Conservation (phyloP, 1,140 invertebrate genomes). For the Zaprionus taronus region DNA sequence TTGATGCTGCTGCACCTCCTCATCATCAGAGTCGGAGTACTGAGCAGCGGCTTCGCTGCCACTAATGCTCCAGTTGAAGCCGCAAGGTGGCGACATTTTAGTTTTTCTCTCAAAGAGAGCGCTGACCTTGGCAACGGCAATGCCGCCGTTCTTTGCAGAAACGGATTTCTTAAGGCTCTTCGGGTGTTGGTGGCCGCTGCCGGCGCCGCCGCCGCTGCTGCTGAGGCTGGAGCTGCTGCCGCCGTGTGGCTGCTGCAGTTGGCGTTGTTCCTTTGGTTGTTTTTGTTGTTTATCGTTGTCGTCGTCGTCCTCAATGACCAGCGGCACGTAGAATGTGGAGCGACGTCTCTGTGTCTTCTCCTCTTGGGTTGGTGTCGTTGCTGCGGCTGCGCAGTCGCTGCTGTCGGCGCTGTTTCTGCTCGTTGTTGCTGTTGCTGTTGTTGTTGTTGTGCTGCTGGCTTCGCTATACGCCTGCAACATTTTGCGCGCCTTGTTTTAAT, state of each 20-base stretch:
- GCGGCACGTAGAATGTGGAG: conserved; percentile 87
- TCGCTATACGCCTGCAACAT: conserved; percentile 73
- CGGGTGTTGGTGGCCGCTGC: conserved; percentile 23
- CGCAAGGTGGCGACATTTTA: conserved; percentile 79
- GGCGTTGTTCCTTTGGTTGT: conserved; percentile 24
- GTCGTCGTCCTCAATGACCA: conserved; percentile 84
- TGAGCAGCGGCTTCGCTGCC: conserved; percentile 60
- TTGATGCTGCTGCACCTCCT: conserved; percentile 38
- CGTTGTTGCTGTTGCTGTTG: conserved; percentile 15
- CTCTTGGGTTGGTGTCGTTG: conserved; percentile 59
- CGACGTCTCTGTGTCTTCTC: conserved; percentile 85
- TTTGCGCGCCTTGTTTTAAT: conserved; percentile 53
- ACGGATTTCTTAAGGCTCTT: conserved; percentile 50
- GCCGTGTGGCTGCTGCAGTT: conserved; percentile 21
- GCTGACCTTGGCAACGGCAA: conserved; percentile 56
- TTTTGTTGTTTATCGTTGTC: conserved; percentile 25
- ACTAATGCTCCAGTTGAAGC: conserved; percentile 82
- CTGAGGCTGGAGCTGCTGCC: conserved; percentile 55
- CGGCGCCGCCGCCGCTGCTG: conserved; percentile 53
- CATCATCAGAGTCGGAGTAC: conserved; percentile 70
- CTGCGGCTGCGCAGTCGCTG: conserved; percentile 57
- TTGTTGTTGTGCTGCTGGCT: conserved; percentile 64
- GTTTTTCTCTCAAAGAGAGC: conserved; percentile 65
- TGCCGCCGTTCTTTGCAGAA: conserved; percentile 53
- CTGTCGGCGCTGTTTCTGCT: conserved; percentile 43